Evolutionary conservation across 1,140 invertebrate species (phyloP).

Genomic region (Hycleus cichorii): DNA sequence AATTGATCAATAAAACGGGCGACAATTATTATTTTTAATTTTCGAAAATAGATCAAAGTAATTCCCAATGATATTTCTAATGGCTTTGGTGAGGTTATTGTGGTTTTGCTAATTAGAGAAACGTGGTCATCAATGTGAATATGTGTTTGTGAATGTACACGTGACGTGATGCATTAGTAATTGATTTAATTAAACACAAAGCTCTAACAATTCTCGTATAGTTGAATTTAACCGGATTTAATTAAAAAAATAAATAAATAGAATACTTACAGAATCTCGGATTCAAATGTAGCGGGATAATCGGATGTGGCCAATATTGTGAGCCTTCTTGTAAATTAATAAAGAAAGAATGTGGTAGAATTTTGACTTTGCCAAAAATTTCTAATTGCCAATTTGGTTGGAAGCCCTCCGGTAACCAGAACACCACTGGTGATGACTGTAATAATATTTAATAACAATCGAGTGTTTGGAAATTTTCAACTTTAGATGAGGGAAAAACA

Average conservation of each 20-base stretch:
- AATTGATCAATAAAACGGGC: neutral
- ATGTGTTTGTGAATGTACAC: neutral
- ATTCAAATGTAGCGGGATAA: slow-evolving; percentile 57
- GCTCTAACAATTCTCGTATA: slow-evolving; percentile 1
- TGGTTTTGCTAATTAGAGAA: slow-evolving; percentile 4
- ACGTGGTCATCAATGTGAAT: slow-evolving; percentile 7
- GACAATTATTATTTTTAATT: no score
- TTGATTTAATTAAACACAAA: slow-evolving; percentile 14
- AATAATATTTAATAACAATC: slow-evolving; percentile 10
- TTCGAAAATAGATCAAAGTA: no score
- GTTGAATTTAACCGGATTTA: no score
- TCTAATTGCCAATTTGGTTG: slow-evolving; percentile 45
- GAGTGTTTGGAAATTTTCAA: no score
- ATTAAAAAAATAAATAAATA: slow-evolving; percentile 2
- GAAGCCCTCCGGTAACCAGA: slow-evolving; percentile 43
- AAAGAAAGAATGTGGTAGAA: slow-evolving; percentile 59
- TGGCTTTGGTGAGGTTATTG: no score
- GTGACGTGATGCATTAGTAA: slow-evolving; percentile 12
- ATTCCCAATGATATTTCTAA: no score
- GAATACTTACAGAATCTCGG: slow-evolving; percentile 49
- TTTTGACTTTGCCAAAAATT: slow-evolving; percentile 52
- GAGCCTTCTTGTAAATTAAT: slow-evolving; percentile 59
- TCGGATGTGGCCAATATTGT: slow-evolving; percentile 55
- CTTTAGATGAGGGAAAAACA: neutral
- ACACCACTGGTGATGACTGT: slow-evolving; percentile 38